Evolutionary conservation across 2,888 invertebrate genomes (phyloP), one percentile per base, ranked within the genome.

Genomic region (Prosopocoilus inquinatus): DNA sequence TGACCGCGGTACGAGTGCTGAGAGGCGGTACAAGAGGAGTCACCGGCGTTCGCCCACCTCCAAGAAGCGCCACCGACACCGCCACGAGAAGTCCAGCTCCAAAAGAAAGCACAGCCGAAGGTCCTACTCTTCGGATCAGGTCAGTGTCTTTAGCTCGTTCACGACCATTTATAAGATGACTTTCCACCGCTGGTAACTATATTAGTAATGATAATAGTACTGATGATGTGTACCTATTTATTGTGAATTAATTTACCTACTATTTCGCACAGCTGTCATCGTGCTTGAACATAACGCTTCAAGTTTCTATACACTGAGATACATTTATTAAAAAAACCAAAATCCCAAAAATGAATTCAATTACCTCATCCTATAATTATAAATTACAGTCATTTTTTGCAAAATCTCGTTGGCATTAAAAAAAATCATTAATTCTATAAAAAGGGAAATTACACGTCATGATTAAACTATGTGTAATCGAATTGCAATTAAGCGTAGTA

Each of bases 21-120:
- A 87, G 82, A 79, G 91, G 71, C 87, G 92, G 65, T 92, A 91
- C 77, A 93, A 92, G 78, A 85, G 92, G 67, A 91, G 91, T 71
- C 87, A 90, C 76, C 87, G 91, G 66, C 85, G 91, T 75, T 90
- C 91, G 64, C 91, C 91, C 62, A 88, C 88, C 60, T 87, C 87
- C 67, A 87, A 88, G 71, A 87, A 88, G 73, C 84, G 89, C 65
- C 85, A 89, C 70, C 84, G 86, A 70, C 87, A 89, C 75, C 81
- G 82, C 57, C 81, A 83, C 70, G 81, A 82, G 64, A 78, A 79
- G 67, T 82, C 74, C 43, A 56, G 66, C 47, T 72, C 74, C 32
- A 68, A 73, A 55, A 68, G 72, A 63, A 73, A 75, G 56, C 75
- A 74, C 63, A 70, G 69, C 61, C 67, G 72, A 56, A 80, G 76